phyloP scores from a whole-genome alignment of 1,140 invertebrate species.

The Drosophila jambulina region DNA sequence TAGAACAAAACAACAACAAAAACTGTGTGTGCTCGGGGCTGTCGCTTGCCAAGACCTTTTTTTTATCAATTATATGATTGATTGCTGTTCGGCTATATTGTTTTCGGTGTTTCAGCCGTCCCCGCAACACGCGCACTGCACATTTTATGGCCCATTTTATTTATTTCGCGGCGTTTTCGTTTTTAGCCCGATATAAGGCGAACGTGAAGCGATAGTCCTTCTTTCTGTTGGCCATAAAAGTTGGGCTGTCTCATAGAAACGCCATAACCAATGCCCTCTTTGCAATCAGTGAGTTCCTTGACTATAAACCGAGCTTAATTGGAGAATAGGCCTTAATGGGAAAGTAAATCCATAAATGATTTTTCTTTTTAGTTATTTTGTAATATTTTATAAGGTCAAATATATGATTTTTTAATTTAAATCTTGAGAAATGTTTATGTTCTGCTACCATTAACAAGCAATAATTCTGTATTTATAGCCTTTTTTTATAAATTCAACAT shows the following conservation, averaged over 20 bases:
- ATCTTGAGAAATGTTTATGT: background rate
- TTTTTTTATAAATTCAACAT: background rate
- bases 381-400: background rate
- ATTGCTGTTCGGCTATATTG: constrained; percentile 45
- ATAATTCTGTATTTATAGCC: constrained; percentile 2
- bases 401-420: background rate
- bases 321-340: too few species aligned
- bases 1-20: constrained; percentile 24
- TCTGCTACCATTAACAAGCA: background rate
- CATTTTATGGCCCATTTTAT: constrained; percentile 73
- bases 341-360: background rate
- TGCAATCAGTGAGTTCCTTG: background rate
- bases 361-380: too few species aligned
- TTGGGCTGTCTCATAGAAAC: constrained; percentile 43
- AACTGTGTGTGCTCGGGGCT: background rate
- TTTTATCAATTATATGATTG: constrained; percentile 66
- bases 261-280: constrained; percentile 45
- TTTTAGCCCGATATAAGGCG: constrained; percentile 56
- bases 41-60: constrained; percentile 30
- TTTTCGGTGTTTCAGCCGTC: constrained; percentile 13
- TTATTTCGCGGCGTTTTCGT: constrained; percentile 47
- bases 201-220: constrained; percentile 55
- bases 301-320: constrained; percentile 1
- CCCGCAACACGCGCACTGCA: constrained; percentile 51
- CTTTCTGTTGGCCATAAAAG: constrained; percentile 56